A percentile compares a stretch with the other conserved stretches of the same genome.
Conservation (phyloP, 2,113 vertebrate genomes). For the Mustela nigripes region DNA sequence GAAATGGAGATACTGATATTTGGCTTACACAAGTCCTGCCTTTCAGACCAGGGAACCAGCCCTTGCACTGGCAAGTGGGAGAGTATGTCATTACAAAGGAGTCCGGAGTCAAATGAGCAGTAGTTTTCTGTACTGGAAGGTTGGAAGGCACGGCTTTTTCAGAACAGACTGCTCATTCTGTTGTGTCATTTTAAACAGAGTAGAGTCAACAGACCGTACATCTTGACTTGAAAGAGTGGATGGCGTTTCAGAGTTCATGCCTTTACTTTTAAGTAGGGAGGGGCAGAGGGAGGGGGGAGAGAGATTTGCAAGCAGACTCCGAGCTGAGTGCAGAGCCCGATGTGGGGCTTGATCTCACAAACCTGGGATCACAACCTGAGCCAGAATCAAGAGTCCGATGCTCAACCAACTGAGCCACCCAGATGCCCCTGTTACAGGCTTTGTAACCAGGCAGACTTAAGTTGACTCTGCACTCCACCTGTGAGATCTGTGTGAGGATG, state of each 20-base stretch:
- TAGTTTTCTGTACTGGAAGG: neutral
- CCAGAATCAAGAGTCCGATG: neutral
- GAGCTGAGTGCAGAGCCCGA: neutral
- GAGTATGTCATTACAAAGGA: neutral
- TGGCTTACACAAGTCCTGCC: neutral
- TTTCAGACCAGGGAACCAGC: neutral
- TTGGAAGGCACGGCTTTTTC: neutral
- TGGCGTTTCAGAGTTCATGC: neutral
- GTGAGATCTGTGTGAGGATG: neutral
- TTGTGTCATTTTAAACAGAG: neutral
- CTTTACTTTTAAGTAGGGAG: neutral
- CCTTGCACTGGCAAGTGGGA: rapidly evolving
- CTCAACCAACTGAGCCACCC: neutral
- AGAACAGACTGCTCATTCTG: neutral
- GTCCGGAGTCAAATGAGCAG: neutral
- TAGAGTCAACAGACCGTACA: neutral
- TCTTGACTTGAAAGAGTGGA: neutral
- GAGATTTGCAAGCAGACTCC: neutral
- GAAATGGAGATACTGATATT: neutral
- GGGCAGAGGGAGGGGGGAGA: neutral
- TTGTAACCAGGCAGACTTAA: neutral
- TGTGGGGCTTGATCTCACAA: neutral
- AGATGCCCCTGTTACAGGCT: neutral
- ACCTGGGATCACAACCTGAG: neutral
- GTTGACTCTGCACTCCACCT: neutral